phyloP scores from a whole-genome alignment of 2,888 invertebrate species.

The Cosmia trapezina region DNA sequence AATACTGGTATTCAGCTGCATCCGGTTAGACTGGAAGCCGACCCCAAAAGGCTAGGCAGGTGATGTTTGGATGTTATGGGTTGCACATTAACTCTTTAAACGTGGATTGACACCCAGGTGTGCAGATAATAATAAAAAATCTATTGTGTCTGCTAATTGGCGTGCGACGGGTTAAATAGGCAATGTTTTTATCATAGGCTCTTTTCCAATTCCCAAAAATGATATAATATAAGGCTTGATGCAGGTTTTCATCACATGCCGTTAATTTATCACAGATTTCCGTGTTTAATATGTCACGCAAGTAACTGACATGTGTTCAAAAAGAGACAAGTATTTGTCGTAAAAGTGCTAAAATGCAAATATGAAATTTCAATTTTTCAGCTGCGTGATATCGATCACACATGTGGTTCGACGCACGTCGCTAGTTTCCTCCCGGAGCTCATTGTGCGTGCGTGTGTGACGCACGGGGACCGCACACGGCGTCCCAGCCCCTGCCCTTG shows the following conservation, averaged over 20 bases:
- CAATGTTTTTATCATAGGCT: not conserved
- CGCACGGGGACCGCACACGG: constrained; percentile 69
- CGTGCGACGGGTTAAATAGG: no score
- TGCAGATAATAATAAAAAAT: no score
- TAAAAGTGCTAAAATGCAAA: constrained; percentile 25
- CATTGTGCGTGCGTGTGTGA: constrained; percentile 63
- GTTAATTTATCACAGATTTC: constrained; percentile 23
- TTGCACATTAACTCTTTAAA: no score
- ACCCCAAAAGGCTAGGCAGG: no score
- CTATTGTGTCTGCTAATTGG: no score
- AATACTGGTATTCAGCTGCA: no score
- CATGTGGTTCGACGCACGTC: constrained; percentile 56
- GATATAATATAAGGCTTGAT: not conserved
- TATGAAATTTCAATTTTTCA: constrained; percentile 41
- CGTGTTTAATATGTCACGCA: constrained; percentile 8
- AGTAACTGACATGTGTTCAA: constrained; percentile 15
- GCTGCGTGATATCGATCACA: constrained; percentile 61
- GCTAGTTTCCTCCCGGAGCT: constrained; percentile 58
- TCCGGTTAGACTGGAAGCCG: no score
- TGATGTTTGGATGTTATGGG: constrained; percentile 22
- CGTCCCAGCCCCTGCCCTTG: constrained; percentile 54
- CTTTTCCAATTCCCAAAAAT: not conserved
- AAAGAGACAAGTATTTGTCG: constrained; percentile 18
- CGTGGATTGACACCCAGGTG: no score
- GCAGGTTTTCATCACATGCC: not conserved